Evolutionary conservation across 2,797 vertebrate genomes (phyloP), one percentile per base, ranked within the genome.

Genomic region (Geotrypetes seraphini): DNA sequence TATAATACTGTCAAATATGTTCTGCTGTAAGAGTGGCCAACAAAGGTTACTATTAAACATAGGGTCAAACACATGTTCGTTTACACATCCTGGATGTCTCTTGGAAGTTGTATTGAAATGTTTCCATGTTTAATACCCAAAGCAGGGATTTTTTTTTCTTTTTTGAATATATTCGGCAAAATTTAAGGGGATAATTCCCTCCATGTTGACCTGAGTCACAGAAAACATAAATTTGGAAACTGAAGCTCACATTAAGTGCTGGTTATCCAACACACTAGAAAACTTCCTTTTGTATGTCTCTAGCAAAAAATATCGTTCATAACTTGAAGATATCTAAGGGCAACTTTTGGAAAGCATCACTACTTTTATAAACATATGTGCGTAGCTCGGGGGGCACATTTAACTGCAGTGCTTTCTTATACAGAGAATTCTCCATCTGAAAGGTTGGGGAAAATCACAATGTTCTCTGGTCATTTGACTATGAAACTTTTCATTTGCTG

Each of bases 71-170:
- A 12, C 3, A 11, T 26, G 30, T 41, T 22, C 45, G 28, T 22
- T 16, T 28, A 25, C 24, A 32, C 8, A 19, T 10, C 2, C 4
- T 24, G 24, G 28, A 23, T n/a, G 7, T 12, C 7, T 22, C 25
- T 28, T 0, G 1, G 26, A 38, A 43, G 38, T 24, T 22, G 15
- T 41, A 45, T 31, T 31, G 53, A 30, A 35, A 45, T 55, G 43
- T 23, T 36, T 39, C 22, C 18, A 22, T 5, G 22, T 37, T 16
- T 20, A 25, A 6, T 27, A 43, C 33, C 33, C 43, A 28, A n/a
- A 43, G 27, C 19, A 28, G 22, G 34, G 34, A n/a, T n/a, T n/a
- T n/a, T n/a, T n/a, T n/a, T n/a, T n/a, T n/a, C n/a, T n/a, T n/a
- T n/a, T n/a, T n/a, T n/a, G n/a, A n/a, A n/a, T n/a, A n/a, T n/a